These are phyloP conservation scores for Struthidea cinerea DNA, from an alignment of 2,113 vertebrate species.

Conservation along the genomic window DNA sequence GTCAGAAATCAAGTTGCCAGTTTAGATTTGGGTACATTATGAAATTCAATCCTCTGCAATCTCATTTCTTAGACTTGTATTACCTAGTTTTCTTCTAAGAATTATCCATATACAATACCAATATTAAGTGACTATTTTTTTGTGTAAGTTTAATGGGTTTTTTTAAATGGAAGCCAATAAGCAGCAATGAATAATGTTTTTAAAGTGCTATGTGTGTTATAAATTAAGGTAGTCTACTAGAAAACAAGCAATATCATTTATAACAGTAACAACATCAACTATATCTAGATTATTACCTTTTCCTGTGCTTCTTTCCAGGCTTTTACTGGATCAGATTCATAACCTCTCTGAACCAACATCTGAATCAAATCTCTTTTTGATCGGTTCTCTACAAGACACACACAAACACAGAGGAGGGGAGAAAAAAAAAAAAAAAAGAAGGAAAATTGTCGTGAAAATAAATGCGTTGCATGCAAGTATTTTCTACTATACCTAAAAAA, in stretches of 20 bases:
- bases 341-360: constrained; percentile 94
- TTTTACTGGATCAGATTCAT: constrained; percentile 94
- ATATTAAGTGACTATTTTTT: neutral
- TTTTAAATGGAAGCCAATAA: neutral
- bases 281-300: constrained; percentile 81
- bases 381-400: constrained; percentile 87
- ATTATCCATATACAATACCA: neutral
- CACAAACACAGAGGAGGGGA: neutral
- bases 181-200: neutral
- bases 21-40: neutral
- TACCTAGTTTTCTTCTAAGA: neutral
- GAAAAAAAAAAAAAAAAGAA: neutral
- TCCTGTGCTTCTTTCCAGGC: constrained; percentile 95
- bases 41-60: neutral
- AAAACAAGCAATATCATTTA: neutral
- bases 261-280: neutral
- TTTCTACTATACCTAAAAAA: constrained; percentile 30
- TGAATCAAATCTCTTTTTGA: constrained; percentile 92
- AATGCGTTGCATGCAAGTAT: neutral
- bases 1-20: neutral
- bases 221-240: neutral
- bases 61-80: neutral
- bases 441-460: neutral
- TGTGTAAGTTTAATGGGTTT: neutral
- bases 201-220: neutral